Conservation (phyloP, 2,888 invertebrate species). For the Crioceris asparagi region DNA sequence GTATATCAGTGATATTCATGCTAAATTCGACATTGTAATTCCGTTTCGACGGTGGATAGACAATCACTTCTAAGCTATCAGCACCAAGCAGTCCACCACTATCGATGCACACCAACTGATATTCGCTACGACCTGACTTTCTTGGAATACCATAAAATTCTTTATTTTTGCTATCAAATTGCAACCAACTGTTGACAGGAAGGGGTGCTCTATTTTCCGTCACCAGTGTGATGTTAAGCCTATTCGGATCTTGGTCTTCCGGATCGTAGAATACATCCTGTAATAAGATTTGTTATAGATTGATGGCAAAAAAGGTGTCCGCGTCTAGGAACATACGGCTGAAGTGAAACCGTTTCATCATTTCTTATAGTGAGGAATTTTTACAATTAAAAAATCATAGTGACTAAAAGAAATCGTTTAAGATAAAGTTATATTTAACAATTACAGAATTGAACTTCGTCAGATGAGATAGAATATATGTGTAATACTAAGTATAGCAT, state of each 20-base stretch:
- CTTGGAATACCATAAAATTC: constrained; percentile 75
- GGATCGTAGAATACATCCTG: constrained; percentile 85
- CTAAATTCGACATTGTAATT: constrained; percentile 70
- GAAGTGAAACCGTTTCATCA: too few species aligned
- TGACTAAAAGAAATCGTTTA: too few species aligned
- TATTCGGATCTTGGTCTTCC: constrained; percentile 67
- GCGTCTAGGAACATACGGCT: too few species aligned
- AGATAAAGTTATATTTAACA: too few species aligned
- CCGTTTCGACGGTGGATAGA: constrained; percentile 51
- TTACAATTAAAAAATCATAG: too few species aligned
- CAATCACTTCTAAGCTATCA: constrained; percentile 70
- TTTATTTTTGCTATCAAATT: constrained; percentile 78
- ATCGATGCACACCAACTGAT: constrained; percentile 67
- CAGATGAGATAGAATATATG: too few species aligned
- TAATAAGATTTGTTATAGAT: constrained; percentile 24
- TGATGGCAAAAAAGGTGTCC: too few species aligned
- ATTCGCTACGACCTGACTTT: constrained; percentile 65
- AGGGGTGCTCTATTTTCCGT: constrained; percentile 61
- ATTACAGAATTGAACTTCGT: too few species aligned
- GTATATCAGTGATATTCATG: constrained; percentile 60
- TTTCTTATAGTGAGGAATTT: too few species aligned
- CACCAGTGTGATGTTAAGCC: constrained; percentile 60
- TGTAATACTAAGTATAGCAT: too few species aligned
- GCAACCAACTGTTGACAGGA: constrained; percentile 67
- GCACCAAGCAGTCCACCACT: constrained; percentile 62